Evolutionary conservation across 2,797 vertebrate species (phyloP).

Genomic region (Enteromius argenteus): DNA sequence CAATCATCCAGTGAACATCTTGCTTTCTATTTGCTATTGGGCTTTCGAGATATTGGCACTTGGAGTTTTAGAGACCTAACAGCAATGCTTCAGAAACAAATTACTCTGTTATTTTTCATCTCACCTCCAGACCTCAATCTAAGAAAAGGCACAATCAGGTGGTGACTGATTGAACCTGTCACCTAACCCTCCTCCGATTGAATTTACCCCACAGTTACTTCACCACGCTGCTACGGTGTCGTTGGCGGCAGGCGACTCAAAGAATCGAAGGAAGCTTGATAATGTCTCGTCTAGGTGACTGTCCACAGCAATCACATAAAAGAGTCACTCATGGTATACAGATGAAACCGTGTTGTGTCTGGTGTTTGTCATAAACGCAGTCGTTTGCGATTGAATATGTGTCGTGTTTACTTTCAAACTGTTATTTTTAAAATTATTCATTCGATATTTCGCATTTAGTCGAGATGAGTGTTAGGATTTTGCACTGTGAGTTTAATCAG

Average conservation of each 20-base stretch:
- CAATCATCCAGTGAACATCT: constrained; percentile 52
- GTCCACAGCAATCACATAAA: constrained; percentile 70
- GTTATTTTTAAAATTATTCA: constrained; percentile 16
- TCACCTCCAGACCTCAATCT: constrained; percentile 67
- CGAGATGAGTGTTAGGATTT: not conserved
- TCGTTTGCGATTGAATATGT: constrained; percentile 12
- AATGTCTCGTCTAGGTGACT: constrained; percentile 66
- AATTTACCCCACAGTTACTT: constrained; percentile 64
- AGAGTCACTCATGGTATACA: constrained; percentile 57
- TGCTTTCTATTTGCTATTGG: constrained; percentile 53
- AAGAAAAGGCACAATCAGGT: constrained; percentile 66
- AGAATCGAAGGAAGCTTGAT: constrained; percentile 68
- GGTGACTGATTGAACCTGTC: constrained; percentile 76
- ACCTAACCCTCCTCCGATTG: constrained; percentile 73
- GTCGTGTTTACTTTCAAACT: not conserved
- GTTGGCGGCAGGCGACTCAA: constrained; percentile 58
- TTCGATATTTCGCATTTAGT: constrained; percentile 9
- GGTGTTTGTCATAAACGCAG: constrained; percentile 26
- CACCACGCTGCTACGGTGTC: constrained; percentile 63
- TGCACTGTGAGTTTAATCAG: not conserved
- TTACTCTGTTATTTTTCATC: constrained; percentile 60
- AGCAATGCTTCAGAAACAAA: constrained; percentile 64
- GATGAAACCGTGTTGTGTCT: constrained; percentile 59
- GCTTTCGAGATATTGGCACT: constrained; percentile 43
- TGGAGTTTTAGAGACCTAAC: constrained; percentile 56